Conservation (phyloP, 1,140 invertebrate species). For the Meloidogyne chitwoodi region DNA sequence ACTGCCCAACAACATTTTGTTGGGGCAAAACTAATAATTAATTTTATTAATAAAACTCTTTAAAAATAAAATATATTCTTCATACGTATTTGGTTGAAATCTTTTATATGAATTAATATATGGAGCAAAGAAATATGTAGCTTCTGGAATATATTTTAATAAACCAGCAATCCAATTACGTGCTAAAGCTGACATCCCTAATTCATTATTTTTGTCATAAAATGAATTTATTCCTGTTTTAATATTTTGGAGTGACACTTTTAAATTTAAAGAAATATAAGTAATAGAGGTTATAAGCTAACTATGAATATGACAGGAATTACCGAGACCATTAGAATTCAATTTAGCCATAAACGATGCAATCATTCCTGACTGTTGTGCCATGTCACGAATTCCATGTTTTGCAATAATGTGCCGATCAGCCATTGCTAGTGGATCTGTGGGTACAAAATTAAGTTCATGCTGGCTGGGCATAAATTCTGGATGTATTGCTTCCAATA, state of each 20-base stretch:
- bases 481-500: conserved; percentile 4
- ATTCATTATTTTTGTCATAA: not conserved
- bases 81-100: conserved; percentile 7
- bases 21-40: conserved; percentile 16
- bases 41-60: no score
- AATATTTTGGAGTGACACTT: conserved; percentile 8
- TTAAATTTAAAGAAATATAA: not conserved
- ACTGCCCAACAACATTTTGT: conserved; percentile 16
- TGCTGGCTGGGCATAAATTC: conserved; percentile 5
- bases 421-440: conserved; percentile 9
- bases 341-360: conserved; percentile 16
- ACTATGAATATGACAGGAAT: conserved; percentile 15
- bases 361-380: not conserved
- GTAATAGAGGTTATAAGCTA: not conserved
- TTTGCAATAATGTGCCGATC: conserved; percentile 14
- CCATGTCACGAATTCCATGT: conserved; percentile 10
- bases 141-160: not conserved
- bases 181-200: conserved; percentile 5
- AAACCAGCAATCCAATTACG: conserved; percentile 5
- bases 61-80: no score
- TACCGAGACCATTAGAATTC: not conserved
- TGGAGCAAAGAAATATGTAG: conserved; percentile 10
- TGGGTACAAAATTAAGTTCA: conserved; percentile 11
- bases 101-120: conserved; percentile 18
- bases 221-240: not conserved